These are phyloP conservation scores for Crossocerus cetratus DNA, from an alignment of 2,888 invertebrate genomes.

Conservation along the genomic window DNA sequence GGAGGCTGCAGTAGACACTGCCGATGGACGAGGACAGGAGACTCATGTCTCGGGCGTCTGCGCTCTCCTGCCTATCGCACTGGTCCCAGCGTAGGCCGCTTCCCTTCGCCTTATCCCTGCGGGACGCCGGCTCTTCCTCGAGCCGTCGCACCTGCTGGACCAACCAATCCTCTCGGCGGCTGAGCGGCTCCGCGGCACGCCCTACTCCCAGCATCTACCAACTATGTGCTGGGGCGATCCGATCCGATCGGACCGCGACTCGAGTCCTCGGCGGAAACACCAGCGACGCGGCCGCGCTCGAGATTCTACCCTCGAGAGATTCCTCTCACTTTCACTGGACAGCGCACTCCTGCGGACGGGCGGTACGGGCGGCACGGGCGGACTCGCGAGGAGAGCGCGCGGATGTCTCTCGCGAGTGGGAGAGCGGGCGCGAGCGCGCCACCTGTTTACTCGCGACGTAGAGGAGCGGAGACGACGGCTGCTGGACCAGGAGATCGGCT, in stretches of 20 bases:
- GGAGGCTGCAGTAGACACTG: slow-evolving; percentile 67
- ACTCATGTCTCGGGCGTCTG: slow-evolving; percentile 64
- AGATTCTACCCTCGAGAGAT: no score
- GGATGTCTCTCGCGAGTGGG: no score
- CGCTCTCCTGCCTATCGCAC: background rate
- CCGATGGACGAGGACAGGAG: slow-evolving; percentile 70
- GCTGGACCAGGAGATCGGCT: no score
- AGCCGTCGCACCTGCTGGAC: slow-evolving; percentile 3
- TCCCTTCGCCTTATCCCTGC: slow-evolving; percentile 3
- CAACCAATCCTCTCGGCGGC: slow-evolving; percentile 35
- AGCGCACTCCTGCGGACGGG: slow-evolving; percentile 1
- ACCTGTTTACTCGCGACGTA: no score
- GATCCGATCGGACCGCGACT: background rate
- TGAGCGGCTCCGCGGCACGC: slow-evolving; percentile 19
- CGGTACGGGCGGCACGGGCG: no score
- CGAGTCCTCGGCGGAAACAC: no score
- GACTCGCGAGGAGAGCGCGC: no score
- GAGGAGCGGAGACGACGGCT: no score
- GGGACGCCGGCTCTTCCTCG: slow-evolving; percentile 40
- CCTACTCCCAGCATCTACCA: slow-evolving; percentile 28
- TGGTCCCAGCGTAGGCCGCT: no score
- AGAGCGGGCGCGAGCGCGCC: no score
- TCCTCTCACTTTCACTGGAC: slow-evolving; percentile 42
- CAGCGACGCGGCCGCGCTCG: no score
- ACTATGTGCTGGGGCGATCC: background rate